Base-by-base conservation (phyloP, 1,140 invertebrate genomes). In the Bombus vancouverensis region DNA sequence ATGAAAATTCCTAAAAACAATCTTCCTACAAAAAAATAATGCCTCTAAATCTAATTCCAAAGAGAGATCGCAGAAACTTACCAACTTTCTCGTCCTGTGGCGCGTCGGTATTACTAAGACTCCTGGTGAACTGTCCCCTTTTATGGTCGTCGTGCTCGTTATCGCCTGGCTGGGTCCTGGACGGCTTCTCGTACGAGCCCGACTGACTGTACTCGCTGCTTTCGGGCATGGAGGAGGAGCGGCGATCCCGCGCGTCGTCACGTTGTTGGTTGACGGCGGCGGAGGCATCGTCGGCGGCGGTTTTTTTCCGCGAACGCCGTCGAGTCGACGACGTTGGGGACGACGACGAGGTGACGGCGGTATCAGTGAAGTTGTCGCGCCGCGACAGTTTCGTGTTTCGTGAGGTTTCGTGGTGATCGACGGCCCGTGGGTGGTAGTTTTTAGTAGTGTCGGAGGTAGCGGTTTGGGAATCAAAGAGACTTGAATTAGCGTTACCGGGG, bases 21-120 rank as follows among this genome's bases (percentile, higher is more conserved):
- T 18, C 34, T 70, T 18, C 10, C 9, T 0, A 53, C 8, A 53
- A 53, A 22, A 53, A 53, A 18, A 53, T 53, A 53, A 22, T 22
- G 18, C 18, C 5, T 53, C 47, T 53, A 53, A 53, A 53, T 22
- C 18, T 53, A 22, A 53, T 53, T 53, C 1, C 15, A 28, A n/a
- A 37, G 22, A 25, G 10, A 25, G 87, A 32, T 8, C 4, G 32
- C 9, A 3, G 74, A 18, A 71, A 93, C 95, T 96, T 94, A 98
- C 97, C 97, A 94, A 96, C 96, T 97, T 98, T 98, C 93, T 98
- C 98, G 92, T 98, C 98, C 10, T 96, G 96, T 32, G 97, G 97
- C 74, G 96, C 96, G 93, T 98, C 97, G 34, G 97, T 96, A 94
- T 98, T 98, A 89, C 97, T 98, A 37, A 98, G 95, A 96, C 98